phyloP scores from a whole-genome alignment of 2,888 invertebrate genomes.

The Seira sanloemensis region DNA sequence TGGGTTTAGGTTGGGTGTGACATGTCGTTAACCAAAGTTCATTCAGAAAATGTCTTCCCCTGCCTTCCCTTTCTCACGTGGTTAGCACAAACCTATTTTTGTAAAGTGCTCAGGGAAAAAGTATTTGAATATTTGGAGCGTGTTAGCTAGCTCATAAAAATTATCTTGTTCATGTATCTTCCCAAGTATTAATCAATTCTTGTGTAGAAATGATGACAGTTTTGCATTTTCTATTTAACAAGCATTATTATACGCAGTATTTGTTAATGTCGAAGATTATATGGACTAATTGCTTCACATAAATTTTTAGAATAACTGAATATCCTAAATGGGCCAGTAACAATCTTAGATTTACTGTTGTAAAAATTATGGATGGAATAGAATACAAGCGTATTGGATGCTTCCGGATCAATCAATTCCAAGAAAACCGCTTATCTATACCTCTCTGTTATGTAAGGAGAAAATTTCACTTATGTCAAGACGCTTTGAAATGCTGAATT shows the following conservation, averaged over 20 bases:
- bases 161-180: constrained; percentile 47
- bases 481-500: no score
- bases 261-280: background rate
- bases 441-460: no score
- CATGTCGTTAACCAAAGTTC: constrained; percentile 62
- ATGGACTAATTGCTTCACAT: constrained; percentile 37
- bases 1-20: constrained; percentile 53
- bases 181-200: constrained; percentile 51
- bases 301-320: constrained; percentile 15
- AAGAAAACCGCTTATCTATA: constrained; percentile 8
- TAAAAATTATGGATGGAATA: no score
- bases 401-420: background rate
- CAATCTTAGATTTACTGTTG: no score
- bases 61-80: background rate
- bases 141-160: constrained; percentile 40
- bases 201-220: constrained; percentile 36
- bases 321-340: no score
- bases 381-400: no score
- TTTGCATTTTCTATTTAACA: constrained; percentile 18
- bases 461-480: no score
- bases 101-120: background rate
- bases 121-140: constrained; percentile 7
- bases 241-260: background rate
- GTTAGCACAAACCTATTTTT: no score
- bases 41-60: constrained; percentile 23